Evolutionary conservation across 2,888 invertebrate species (phyloP).

Genomic region (Drosophila pullipes): DNA sequence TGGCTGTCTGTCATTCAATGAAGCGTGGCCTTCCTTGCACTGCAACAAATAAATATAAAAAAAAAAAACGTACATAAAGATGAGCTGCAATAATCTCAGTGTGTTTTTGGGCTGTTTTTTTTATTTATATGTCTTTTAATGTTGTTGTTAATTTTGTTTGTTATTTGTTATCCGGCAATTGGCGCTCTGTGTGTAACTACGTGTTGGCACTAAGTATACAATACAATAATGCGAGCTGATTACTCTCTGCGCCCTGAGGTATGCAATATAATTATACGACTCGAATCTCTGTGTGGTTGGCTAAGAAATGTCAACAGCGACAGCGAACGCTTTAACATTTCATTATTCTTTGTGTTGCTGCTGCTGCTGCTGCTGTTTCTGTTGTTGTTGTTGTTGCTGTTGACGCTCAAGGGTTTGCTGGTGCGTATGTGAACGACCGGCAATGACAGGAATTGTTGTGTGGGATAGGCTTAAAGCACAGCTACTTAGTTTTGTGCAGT

Average conservation of each 20-base stretch:
- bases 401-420: constrained; percentile 40
- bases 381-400: not conserved
- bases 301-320: constrained; percentile 13
- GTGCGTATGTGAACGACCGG: constrained; percentile 37
- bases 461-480: constrained; percentile 32
- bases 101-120: not conserved
- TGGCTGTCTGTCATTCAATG: constrained; percentile 27
- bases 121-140: not conserved
- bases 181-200: constrained; percentile 30
- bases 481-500: constrained; percentile 47
- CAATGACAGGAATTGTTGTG: constrained; percentile 60
- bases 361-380: constrained; percentile 2
- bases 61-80: constrained; percentile 18
- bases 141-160: constrained; percentile 1
- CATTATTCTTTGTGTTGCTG: constrained; percentile 20
- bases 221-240: constrained; percentile 13
- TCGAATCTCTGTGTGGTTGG: constrained; percentile 5
- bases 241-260: constrained; percentile 34
- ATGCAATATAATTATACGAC: constrained; percentile 50
- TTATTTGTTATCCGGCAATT: constrained; percentile 8
- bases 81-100: constrained; percentile 8
- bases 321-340: not conserved
- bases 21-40: constrained; percentile 18
- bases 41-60: constrained; percentile 42
- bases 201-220: not conserved